A percentile compares a stretch with the other conserved stretches of the same genome.
These are phyloP conservation scores for Galeruca laticollis DNA, from an alignment of 2,888 invertebrate genomes.

Conservation along the genomic window DNA sequence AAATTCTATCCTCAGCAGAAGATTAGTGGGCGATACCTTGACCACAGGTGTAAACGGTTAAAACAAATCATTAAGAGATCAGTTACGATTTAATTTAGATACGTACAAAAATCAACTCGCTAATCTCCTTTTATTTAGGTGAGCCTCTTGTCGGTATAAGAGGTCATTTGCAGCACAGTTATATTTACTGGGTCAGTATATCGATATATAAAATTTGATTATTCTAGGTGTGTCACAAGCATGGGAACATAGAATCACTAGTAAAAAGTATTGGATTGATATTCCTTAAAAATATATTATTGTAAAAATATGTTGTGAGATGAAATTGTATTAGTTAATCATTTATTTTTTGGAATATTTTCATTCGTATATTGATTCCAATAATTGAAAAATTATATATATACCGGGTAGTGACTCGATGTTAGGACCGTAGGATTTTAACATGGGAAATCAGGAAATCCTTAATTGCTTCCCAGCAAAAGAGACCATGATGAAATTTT, in stretches of 20 bases:
- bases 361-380: too few species aligned
- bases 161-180: neutral
- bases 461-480: too few species aligned
- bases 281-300: too few species aligned
- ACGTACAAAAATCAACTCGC: neutral
- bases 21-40: neutral
- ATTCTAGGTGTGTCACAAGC: neutral
- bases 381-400: too few species aligned
- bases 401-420: too few species aligned
- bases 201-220: neutral
- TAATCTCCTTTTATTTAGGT: neutral
- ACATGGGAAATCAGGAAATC: too few species aligned
- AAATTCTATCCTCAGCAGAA: neutral
- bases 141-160: neutral
- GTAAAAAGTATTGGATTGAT: neutral
- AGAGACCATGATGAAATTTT: too few species aligned
- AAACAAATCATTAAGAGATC: neutral
- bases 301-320: too few species aligned
- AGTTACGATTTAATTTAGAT: conserved; percentile 5
- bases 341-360: too few species aligned
- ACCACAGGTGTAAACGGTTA: neutral
- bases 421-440: too few species aligned
- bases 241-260: neutral
- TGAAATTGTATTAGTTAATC: too few species aligned
- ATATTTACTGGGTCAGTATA: neutral